Evolutionary conservation across 2,797 vertebrate species (phyloP), one percentile per base, ranked within the genome.

Genomic region (Echeneis naucrates): DNA sequence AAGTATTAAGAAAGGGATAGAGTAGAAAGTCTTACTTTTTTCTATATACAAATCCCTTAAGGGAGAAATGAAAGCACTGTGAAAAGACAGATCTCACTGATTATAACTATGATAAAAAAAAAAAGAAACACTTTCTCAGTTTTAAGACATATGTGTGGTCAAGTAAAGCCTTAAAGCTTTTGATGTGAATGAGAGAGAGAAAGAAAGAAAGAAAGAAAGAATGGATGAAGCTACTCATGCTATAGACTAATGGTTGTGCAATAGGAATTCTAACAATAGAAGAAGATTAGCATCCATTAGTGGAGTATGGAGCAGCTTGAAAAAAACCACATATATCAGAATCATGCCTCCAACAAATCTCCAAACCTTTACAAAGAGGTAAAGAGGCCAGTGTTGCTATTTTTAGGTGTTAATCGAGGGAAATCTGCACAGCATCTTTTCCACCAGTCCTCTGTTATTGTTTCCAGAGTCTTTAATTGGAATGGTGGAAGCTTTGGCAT

Each of bases 391-490:
- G 57, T 26, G 83, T 42, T 75, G 86, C 87, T 93, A 90, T 87
- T 88, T 91, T 86, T 87, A 83, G 85, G 35, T 77, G 77, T 75
- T 80, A 83, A 89, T 89, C 1, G 62, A 75, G 66, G 68, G 76
- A 69, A 81, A 84, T 87, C 78, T 84, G 62, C 52, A 17, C 27
- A 1, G 72, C 72, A 68, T 86, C 72, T 75, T 70, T 65, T 6
- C 72, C 74, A 83, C 76, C 77, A 64, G 60, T 62, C 74, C 82
- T 80, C 66, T 86, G 67, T 91, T 89, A 78, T 87, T n/a, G 44
- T 83, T 83, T 85, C 81, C 71, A 80, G 80, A 84, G 72, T 80
- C 80, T 90, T 88, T 89, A 87, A 90, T 88, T 90, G 87, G 75
- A 87, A 64, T 56, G 17, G 71, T 65, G 81, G 62, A 80, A 63